A percentile compares a stretch with the other conserved stretches of the same genome.
These are phyloP conservation scores for Australoheros facetus DNA, from an alignment of 2,797 vertebrate species.

Conservation along the genomic window DNA sequence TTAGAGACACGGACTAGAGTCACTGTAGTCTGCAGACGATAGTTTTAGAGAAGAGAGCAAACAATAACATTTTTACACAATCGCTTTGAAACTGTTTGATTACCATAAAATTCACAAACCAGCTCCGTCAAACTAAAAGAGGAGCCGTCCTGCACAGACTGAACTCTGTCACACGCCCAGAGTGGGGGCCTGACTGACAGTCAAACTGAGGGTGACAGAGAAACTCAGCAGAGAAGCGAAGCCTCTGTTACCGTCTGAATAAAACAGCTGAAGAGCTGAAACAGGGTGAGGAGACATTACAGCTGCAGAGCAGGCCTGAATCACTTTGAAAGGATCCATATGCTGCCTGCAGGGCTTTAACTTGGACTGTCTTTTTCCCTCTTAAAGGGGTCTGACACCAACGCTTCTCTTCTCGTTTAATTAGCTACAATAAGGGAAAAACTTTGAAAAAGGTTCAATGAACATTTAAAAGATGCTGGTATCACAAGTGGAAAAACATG, in stretches of 20 bases:
- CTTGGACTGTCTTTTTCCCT: fast-evolving
- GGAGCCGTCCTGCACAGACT: background rate
- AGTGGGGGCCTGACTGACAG: background rate
- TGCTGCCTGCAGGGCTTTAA: background rate
- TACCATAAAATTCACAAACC: background rate
- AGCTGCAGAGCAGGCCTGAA: background rate
- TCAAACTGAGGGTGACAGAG: background rate
- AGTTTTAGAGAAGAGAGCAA: background rate
- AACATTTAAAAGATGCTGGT: background rate
- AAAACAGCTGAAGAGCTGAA: too few relatives aligned
- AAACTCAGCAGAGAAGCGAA: background rate
- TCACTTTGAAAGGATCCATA: background rate
- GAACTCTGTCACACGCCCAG: background rate
- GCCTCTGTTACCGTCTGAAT: too few relatives aligned
- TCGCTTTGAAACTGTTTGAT: background rate
- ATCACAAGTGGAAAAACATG: background rate
- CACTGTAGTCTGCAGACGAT: too few relatives aligned
- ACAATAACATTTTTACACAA: background rate
- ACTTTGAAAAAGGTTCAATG: background rate
- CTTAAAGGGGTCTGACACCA: background rate
- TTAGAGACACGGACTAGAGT: background rate
- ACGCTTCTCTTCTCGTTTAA: background rate
- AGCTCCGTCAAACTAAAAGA: background rate
- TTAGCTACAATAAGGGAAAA: background rate
- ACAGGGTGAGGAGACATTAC: background rate